Conservation (phyloP, 2,888 invertebrate species). For the Cheilosia scutellata region DNA sequence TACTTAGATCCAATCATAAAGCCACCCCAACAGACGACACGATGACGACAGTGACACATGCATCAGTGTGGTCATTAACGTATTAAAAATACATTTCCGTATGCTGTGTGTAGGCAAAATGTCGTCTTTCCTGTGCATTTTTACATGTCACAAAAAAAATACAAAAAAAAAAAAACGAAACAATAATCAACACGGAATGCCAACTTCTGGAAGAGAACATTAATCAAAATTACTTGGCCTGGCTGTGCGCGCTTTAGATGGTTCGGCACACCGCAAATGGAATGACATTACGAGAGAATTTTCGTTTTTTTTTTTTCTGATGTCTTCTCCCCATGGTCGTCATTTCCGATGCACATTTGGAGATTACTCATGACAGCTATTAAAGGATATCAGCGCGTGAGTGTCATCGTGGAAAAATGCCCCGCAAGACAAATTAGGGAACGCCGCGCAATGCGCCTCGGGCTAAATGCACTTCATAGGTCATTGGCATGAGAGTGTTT, state of each 20-base stretch:
- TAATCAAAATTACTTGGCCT: conserved; percentile 71
- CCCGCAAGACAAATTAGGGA: conserved; percentile 51
- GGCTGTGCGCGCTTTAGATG: conserved; percentile 22
- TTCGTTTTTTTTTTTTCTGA: background rate
- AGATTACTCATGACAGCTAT: conserved; percentile 72
- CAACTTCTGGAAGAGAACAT: conserved; percentile 63
- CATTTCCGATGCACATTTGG: conserved; percentile 71
- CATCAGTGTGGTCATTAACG: conserved; percentile 47
- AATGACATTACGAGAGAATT: conserved; percentile 45
- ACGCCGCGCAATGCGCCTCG: conserved; percentile 2
- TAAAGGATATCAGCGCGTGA: conserved; percentile 58
- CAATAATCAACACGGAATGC: conserved; percentile 50
- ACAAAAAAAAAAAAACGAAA: conserved; percentile 12
- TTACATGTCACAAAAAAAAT: conserved; percentile 38
- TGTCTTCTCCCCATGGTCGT: conserved; percentile 28
- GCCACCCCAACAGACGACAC: conserved; percentile 17
- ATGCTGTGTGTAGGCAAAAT: conserved; percentile 52
- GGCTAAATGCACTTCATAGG: background rate
- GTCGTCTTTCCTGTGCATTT: conserved; percentile 50
- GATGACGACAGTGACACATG: conserved; percentile 49
- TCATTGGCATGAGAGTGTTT: conserved; percentile 18
- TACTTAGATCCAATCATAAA: conserved; percentile 47
- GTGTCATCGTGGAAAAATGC: conserved; percentile 51
- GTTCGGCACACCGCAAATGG: conserved; percentile 27
- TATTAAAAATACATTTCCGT: conserved; percentile 65